These are phyloP conservation scores for Motacilla alba DNA, from an alignment of 2,113 vertebrate species.

Conservation along the genomic window DNA sequence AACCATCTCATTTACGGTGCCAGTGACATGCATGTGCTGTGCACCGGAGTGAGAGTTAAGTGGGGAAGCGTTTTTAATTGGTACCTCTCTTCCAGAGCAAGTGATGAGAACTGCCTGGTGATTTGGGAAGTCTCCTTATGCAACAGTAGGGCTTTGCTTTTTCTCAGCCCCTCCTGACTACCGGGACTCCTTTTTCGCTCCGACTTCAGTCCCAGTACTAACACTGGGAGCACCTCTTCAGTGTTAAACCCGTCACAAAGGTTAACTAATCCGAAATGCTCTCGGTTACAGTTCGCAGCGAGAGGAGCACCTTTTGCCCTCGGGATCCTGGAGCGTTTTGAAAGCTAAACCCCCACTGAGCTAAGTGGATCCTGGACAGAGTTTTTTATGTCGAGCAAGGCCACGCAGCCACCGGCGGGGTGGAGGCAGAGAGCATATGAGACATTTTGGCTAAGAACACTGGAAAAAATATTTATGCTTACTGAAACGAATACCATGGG, in stretches of 20 bases:
- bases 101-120: background rate
- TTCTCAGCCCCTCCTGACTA: background rate
- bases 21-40: background rate
- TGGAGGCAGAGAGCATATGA: slow-evolving; percentile 3
- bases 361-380: background rate
- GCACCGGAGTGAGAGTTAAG: background rate
- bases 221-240: background rate
- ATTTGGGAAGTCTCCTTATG: background rate
- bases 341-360: background rate
- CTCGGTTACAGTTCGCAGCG: background rate
- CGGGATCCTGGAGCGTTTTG: background rate
- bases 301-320: background rate
- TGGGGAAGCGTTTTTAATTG: background rate
- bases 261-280: background rate
- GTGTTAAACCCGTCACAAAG: background rate
- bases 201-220: background rate
- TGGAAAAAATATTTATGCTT: slow-evolving; percentile 40
- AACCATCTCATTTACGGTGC: slow-evolving; percentile 3
- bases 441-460: background rate
- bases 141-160: slow-evolving; percentile 1
- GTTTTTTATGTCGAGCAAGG: background rate
- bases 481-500: background rate
- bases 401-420: background rate
- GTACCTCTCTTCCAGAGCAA: background rate
- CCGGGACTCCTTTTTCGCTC: background rate